These are phyloP conservation scores for Staurois parvus DNA, from an alignment of 2,797 vertebrate species.

Conservation along the genomic window DNA sequence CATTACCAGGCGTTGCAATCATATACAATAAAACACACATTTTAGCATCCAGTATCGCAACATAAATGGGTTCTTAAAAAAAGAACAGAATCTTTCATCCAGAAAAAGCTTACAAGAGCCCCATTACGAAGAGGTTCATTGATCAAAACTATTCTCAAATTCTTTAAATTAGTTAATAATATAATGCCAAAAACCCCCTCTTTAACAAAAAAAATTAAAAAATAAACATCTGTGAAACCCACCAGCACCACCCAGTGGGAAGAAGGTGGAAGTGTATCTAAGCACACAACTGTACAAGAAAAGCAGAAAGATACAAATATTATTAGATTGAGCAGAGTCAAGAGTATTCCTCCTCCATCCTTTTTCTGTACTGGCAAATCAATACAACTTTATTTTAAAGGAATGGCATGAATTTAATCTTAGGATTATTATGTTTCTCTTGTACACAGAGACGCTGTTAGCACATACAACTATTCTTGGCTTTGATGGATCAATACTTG, in stretches of 20 bases:
- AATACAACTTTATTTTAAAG: neutral
- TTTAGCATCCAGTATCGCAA: neutral
- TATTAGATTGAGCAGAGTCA: neutral
- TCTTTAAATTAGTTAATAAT: too few relatives aligned
- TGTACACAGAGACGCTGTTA: neutral
- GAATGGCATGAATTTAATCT: neutral
- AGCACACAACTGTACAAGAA: neutral
- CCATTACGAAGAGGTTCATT: neutral
- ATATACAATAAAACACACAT: neutral
- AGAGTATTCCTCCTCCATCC: neutral
- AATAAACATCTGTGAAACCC: neutral
- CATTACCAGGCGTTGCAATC: neutral
- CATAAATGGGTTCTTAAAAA: neutral
- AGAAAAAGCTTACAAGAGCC: neutral
- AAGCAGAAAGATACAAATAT: neutral
- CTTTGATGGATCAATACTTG: neutral
- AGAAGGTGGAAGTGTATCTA: neutral
- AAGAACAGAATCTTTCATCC: neutral
- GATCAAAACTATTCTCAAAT: neutral
- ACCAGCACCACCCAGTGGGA: slow-evolving; percentile 41
- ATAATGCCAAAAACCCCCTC: too few relatives aligned
- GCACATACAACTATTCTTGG: neutral
- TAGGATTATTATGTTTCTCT: neutral
- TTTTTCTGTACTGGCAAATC: too few relatives aligned
- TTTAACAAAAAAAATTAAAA: too few relatives aligned